A percentile compares a stretch with the other conserved stretches of the same genome.
Evolutionary conservation across 37 sponge, comb jelly and placozoan species (phyloP).

Genomic region (Geodia barretti): DNA sequence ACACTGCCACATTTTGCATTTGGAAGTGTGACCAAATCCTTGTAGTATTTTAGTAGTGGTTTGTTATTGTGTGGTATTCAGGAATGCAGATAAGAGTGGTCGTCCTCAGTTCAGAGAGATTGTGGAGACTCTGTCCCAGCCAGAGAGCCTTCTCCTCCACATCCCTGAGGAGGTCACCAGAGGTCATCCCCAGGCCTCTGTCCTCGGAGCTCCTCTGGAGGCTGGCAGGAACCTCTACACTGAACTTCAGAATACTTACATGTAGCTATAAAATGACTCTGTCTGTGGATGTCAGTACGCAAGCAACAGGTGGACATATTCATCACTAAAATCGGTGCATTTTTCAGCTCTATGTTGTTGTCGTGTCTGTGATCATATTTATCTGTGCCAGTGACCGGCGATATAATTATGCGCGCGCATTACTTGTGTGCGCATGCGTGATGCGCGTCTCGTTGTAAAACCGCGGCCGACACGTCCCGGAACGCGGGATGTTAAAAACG

Average conservation of each 20-base stretch:
- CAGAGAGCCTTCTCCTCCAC: conserved; percentile 3
- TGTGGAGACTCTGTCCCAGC: conserved; percentile 2
- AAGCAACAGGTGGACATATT: too few relatives aligned
- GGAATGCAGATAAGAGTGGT: conserved; percentile 9
- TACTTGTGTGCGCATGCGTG: too few relatives aligned
- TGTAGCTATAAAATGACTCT: too few relatives aligned
- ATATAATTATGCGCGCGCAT: too few relatives aligned
- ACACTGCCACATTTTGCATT: too few relatives aligned
- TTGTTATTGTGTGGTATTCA: neutral
- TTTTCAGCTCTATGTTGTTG: neutral
- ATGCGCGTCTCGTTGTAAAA: too few relatives aligned
- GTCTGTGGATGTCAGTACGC: too few relatives aligned
- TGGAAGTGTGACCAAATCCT: too few relatives aligned
- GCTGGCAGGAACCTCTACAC: conserved; percentile 39
- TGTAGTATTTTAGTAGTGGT: neutral
- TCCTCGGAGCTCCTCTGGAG: conserved; percentile 48
- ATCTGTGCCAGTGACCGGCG: too few relatives aligned
- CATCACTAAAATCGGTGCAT: neutral
- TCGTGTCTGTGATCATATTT: neutral
- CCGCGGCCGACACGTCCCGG: too few relatives aligned
- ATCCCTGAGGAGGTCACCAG: conserved; percentile 17
- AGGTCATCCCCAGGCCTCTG: conserved; percentile 7
- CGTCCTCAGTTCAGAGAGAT: conserved; percentile 27
- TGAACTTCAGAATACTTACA: conserved; percentile 49
- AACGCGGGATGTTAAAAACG: too few relatives aligned